Base-by-base conservation (phyloP, 1,140 invertebrate species). In the Nasonia longicornis region DNA sequence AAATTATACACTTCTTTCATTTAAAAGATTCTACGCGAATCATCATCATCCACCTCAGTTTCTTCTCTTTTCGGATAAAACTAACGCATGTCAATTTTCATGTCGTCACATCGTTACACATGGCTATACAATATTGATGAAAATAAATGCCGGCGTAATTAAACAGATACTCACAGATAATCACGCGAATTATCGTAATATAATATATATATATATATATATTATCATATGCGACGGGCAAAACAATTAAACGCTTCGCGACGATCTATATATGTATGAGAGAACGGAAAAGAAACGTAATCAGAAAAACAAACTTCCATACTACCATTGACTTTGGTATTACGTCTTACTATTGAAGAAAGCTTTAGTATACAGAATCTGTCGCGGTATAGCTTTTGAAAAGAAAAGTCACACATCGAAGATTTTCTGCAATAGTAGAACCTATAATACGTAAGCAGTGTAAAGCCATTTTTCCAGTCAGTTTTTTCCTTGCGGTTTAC, bases 141-240 rank as follows among this genome's bases (percentile, higher is more conserved):
- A 81, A 81, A 81, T 81, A 81, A 81, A 81, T 81, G 80, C 80
- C 80, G 20, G 48, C 80, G 45, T 77, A 80, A 75, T 69, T 42
- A 80, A 76, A 81, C 31, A 71, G 12, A 77, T 77, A 71, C 66
- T 26, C 26, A n/a, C 6, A 52, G 45, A 71, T n/a, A 69, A 48
- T 80, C 48, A 75, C 58, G 70, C 45, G 45, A 70, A 52, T 52
- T 52, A 52, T 48, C 16, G 16, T 14, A 52, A 20, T n/a, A n/a
- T 58, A 58, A 6, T 58, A 45, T 76, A 75, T 81, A 35, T 1
- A 26, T 26, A 26, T 26, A 26, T 26, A 26, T 26, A 26, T 26
- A 26, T 26, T 2, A 26, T 45, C 22, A 52, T 81, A 81, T 71
- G 52, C 69, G 26, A 72, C 16, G 38, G 38, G 52, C 35, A 77